phyloP scores from a whole-genome alignment of 2,888 invertebrate genomes.

The Oegoconia quadripuncta region DNA sequence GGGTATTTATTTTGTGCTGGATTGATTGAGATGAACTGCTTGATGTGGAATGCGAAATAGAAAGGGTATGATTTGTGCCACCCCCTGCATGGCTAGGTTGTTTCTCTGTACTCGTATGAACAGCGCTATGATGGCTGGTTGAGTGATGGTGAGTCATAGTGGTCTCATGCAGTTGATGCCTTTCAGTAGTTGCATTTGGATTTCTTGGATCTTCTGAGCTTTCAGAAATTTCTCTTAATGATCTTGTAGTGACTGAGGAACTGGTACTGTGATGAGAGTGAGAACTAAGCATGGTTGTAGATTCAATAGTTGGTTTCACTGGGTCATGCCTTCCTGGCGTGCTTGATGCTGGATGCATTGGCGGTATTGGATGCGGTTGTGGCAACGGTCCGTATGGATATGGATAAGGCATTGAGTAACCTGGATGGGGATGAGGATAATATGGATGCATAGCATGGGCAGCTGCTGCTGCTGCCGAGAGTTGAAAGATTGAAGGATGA shows the following conservation, averaged over 20 bases:
- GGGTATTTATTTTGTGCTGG: conserved; percentile 79
- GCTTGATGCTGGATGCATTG: conserved; percentile 76
- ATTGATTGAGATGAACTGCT: conserved; percentile 83
- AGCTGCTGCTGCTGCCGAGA: conserved; percentile 81
- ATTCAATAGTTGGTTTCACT: conserved; percentile 79
- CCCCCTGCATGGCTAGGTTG: conserved; percentile 75
- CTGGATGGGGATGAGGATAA: conserved; percentile 83
- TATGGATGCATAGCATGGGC: conserved; percentile 85
- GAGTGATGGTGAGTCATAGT: conserved; percentile 83
- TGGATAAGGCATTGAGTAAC: conserved; percentile 84
- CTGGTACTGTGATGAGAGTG: conserved; percentile 86
- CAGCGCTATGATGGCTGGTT: conserved; percentile 81
- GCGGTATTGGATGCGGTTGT: conserved; percentile 86
- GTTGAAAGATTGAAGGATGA: conserved; percentile 81
- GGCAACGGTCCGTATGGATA: conserved; percentile 87
- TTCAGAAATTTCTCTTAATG: conserved; percentile 80
- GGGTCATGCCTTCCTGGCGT: conserved; percentile 70
- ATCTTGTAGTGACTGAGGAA: conserved; percentile 84
- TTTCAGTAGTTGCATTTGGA: conserved; percentile 71
- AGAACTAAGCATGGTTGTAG: conserved; percentile 82
- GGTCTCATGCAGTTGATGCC: conserved; percentile 82
- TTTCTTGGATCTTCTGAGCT: conserved; percentile 69
- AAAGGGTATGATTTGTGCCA: conserved; percentile 78
- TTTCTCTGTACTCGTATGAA: conserved; percentile 82
- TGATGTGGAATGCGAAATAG: conserved; percentile 83